phyloP scores from a whole-genome alignment of 2,113 vertebrate genomes.

The Zeus faber region DNA sequence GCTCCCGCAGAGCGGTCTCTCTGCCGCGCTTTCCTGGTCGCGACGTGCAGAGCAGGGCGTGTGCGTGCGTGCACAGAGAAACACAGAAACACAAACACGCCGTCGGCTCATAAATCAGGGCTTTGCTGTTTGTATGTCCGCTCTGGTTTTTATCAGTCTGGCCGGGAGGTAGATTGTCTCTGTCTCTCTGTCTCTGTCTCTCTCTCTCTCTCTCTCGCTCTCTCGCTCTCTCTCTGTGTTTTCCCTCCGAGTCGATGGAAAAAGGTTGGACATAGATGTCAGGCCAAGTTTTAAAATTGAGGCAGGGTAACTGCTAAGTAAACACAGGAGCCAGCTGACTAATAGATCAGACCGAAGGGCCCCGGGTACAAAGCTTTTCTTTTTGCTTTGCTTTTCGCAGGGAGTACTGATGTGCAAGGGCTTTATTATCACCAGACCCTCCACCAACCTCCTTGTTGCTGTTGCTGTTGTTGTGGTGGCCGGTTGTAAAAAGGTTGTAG shows the following conservation, averaged over 20 bases:
- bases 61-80: not conserved
- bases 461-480: too few species aligned
- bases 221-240: slow-evolving; percentile 39
- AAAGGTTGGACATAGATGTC: slow-evolving; percentile 61
- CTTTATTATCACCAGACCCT: too few species aligned
- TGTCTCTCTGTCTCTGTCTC: slow-evolving; percentile 13
- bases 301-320: slow-evolving; percentile 58
- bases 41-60: not conserved
- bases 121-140: not conserved
- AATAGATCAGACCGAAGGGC: not conserved
- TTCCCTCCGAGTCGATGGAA: slow-evolving; percentile 65
- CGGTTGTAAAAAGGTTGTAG: too few species aligned
- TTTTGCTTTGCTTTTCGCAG: too few species aligned
- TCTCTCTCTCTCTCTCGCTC: slow-evolving; percentile 3
- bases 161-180: slow-evolving; percentile 52
- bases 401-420: too few species aligned
- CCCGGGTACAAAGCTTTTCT: too few species aligned
- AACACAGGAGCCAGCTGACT: slow-evolving; percentile 35
- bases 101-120: not conserved
- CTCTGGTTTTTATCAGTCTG: slow-evolving; percentile 66
- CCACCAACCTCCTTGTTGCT: too few species aligned
- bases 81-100: not conserved
- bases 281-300: slow-evolving; percentile 61
- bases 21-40: not conserved
- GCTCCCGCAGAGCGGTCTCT: too few species aligned